Evolutionary conservation across 2,888 invertebrate genomes (phyloP).

Genomic region (Xanthia togata): DNA sequence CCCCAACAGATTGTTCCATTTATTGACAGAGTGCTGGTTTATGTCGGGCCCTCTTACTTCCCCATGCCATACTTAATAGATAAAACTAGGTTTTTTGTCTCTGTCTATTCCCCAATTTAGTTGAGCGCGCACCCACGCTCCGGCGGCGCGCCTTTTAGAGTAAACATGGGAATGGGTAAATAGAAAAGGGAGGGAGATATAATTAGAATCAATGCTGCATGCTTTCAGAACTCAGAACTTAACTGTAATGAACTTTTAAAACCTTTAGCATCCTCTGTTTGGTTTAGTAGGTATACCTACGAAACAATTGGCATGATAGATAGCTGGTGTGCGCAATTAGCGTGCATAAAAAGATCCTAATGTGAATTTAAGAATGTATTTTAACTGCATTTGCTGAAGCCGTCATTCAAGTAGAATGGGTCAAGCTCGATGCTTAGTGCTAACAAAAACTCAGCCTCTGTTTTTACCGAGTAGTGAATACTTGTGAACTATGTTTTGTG

Average conservation of each 20-base stretch:
- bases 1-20: slow-evolving; percentile 79
- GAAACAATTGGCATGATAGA: not conserved
- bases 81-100: slow-evolving; percentile 81
- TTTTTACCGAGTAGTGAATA: slow-evolving; percentile 53
- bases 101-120: slow-evolving; percentile 88
- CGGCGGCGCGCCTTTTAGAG: slow-evolving; percentile 86
- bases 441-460: slow-evolving; percentile 51
- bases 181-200: slow-evolving; percentile 88
- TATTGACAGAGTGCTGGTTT: slow-evolving; percentile 84
- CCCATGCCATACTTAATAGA: slow-evolving; percentile 73
- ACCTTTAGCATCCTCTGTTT: slow-evolving; percentile 16
- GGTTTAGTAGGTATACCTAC: not conserved
- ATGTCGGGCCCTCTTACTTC: slow-evolving; percentile 78
- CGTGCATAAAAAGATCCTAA: slow-evolving; percentile 4
- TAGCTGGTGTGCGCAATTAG: not conserved
- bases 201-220: slow-evolving; percentile 88
- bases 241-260: slow-evolving; percentile 64
- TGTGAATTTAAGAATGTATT: slow-evolving; percentile 45
- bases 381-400: slow-evolving; percentile 52
- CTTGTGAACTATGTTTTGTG: slow-evolving; percentile 56
- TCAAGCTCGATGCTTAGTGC: slow-evolving; percentile 44
- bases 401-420: slow-evolving; percentile 45
- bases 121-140: slow-evolving; percentile 86
- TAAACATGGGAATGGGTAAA: slow-evolving; percentile 89
- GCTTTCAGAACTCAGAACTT: slow-evolving; percentile 68